These are phyloP conservation scores for Trachythela sp. DNA, from an alignment of 64 coral and sea anemone genomes.

Conservation along the genomic window DNA sequence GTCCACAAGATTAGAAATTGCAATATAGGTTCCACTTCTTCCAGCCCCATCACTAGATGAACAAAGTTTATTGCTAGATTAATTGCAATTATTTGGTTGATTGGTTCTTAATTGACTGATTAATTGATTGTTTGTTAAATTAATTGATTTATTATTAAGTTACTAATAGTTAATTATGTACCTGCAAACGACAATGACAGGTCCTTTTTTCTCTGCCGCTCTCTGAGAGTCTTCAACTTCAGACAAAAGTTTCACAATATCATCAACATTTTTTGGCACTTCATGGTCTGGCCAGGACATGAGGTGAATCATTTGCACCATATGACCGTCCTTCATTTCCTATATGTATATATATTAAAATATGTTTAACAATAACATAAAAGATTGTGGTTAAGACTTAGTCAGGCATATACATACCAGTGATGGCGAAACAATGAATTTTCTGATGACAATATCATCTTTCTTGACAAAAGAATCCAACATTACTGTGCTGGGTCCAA, in stretches of 20 bases:
- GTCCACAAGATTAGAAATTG: constrained; percentile 30
- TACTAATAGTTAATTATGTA: no score
- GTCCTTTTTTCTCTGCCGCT: not conserved
- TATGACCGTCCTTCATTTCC: not conserved
- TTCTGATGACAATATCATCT: not conserved
- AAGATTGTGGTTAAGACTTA: no score
- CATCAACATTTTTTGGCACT: not conserved
- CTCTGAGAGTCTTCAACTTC: not conserved
- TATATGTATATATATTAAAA: not conserved
- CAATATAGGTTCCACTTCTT: constrained; percentile 30
- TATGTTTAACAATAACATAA: no score
- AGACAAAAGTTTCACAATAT: not conserved
- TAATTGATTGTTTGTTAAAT: no score
- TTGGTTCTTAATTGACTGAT: no score
- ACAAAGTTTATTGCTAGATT: not conserved
- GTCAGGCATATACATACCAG: not conserved
- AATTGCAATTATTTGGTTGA: no score
- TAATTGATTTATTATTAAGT: no score
- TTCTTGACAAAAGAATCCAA: not conserved
- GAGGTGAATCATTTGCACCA: not conserved
- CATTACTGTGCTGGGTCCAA: not conserved
- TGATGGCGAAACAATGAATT: not conserved
- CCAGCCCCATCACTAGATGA: constrained; percentile 45
- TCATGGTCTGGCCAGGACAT: not conserved
- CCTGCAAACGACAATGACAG: not conserved